These are phyloP conservation scores for Euborellia annulipes DNA, from an alignment of 1,140 invertebrate genomes.

Conservation along the genomic window DNA sequence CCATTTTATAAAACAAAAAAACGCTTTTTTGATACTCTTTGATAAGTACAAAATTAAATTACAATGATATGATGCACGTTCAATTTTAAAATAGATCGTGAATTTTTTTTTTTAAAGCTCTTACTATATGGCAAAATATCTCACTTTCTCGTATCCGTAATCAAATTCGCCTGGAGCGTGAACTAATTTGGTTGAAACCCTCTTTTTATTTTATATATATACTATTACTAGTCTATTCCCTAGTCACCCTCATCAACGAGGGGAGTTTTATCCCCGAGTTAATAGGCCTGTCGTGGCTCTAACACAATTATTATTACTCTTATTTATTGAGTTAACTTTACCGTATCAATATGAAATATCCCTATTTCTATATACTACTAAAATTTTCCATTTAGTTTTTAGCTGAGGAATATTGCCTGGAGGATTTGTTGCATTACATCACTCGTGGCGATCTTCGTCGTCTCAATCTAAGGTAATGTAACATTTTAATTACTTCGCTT, in stretches of 20 bases:
- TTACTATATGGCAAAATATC: slow-evolving; percentile 5
- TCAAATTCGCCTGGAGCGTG: neutral
- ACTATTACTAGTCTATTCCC: neutral
- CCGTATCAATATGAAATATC: slow-evolving; percentile 9
- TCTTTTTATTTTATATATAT: slow-evolving; percentile 6
- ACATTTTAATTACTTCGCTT: slow-evolving; percentile 10
- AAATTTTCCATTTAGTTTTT: slow-evolving; percentile 37
- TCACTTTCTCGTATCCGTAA: slow-evolving; percentile 3
- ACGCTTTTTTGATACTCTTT: no score
- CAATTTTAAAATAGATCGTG: no score
- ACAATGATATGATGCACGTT: no score
- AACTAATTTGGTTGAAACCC: neutral
- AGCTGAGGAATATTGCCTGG: slow-evolving; percentile 58
- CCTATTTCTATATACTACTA: slow-evolving; percentile 21
- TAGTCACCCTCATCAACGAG: neutral
- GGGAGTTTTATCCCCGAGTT: neutral
- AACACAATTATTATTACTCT: slow-evolving; percentile 3
- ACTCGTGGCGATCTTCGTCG: slow-evolving; percentile 58
- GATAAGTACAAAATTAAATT: no score
- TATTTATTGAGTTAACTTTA: neutral
- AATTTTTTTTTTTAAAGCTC: no score
- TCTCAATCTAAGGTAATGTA: slow-evolving; percentile 48
- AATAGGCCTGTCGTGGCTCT: neutral
- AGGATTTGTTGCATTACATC: slow-evolving; percentile 57
- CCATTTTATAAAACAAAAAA: no score